These are phyloP conservation scores for Benthosema pterotum DNA, from an alignment of 2,797 vertebrate species.

Conservation along the genomic window DNA sequence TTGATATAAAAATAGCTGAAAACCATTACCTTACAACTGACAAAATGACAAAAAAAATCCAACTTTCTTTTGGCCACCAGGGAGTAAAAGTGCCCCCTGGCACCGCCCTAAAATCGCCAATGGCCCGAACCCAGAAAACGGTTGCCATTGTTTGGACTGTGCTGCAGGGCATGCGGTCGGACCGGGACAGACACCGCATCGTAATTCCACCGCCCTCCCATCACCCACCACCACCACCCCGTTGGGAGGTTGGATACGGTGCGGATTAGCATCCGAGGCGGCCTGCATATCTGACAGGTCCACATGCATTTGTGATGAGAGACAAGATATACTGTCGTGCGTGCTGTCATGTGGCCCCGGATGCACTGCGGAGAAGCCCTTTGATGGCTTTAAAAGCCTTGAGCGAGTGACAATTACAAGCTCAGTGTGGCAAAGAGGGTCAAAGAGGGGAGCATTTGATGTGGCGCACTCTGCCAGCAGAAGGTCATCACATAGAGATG, in stretches of 20 bases:
- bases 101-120: too few relatives aligned
- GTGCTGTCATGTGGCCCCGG: slow-evolving; percentile 38
- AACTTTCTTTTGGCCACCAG: too few relatives aligned
- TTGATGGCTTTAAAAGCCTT: slow-evolving; percentile 74
- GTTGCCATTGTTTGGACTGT: too few relatives aligned
- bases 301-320: slow-evolving; percentile 66
- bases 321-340: slow-evolving; percentile 61
- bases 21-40: too few relatives aligned
- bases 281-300: slow-evolving; percentile 60
- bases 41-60: too few relatives aligned
- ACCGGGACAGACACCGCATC: slow-evolving; percentile 22
- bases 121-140: too few relatives aligned
- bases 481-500: slow-evolving; percentile 57
- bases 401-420: slow-evolving; percentile 70
- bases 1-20: too few relatives aligned
- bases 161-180: too few relatives aligned
- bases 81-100: too few relatives aligned
- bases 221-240: slow-evolving; percentile 8
- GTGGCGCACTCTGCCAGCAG: slow-evolving; percentile 47
- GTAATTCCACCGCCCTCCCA: slow-evolving; percentile 30
- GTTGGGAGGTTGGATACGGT: slow-evolving; percentile 58
- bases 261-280: slow-evolving; percentile 72
- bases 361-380: slow-evolving; percentile 43
- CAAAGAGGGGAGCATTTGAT: slow-evolving; percentile 55
- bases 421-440: slow-evolving; percentile 71